Evolutionary conservation across 2,888 invertebrate genomes (phyloP).

Genomic region (Drosophila eohydei): DNA sequence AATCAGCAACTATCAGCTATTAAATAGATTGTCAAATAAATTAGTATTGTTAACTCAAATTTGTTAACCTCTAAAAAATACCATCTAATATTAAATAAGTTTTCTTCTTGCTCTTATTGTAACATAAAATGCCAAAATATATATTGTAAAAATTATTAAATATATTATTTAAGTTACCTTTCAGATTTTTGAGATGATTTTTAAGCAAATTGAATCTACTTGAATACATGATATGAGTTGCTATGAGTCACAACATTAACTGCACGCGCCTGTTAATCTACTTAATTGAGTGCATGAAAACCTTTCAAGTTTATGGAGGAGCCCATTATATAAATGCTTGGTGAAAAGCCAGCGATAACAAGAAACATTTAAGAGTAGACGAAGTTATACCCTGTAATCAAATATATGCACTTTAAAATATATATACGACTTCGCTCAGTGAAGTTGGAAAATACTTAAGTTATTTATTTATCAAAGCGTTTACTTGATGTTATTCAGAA

Average conservation of each 20-base stretch:
- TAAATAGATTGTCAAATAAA: too few relatives aligned
- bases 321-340: neutral
- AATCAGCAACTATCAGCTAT: too few relatives aligned
- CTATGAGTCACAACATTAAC: neutral
- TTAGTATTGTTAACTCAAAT: too few relatives aligned
- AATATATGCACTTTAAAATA: neutral
- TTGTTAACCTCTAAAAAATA: too few relatives aligned
- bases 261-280: constrained; percentile 1
- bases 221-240: neutral
- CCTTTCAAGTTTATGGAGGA: neutral
- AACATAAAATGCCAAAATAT: too few relatives aligned
- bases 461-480: too few relatives aligned
- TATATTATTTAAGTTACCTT: neutral
- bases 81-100: too few relatives aligned
- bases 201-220: neutral
- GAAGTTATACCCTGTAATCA: neutral
- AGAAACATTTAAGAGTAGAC: neutral
- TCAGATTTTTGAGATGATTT: neutral
- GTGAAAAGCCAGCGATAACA: neutral
- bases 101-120: too few relatives aligned
- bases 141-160: too few relatives aligned
- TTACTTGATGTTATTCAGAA: too few relatives aligned
- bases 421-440: neutral
- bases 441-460: too few relatives aligned
- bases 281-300: constrained; percentile 3